These are phyloP conservation scores for Anguilla japonica DNA, from an alignment of 2,113 vertebrate genomes.

Conservation along the genomic window DNA sequence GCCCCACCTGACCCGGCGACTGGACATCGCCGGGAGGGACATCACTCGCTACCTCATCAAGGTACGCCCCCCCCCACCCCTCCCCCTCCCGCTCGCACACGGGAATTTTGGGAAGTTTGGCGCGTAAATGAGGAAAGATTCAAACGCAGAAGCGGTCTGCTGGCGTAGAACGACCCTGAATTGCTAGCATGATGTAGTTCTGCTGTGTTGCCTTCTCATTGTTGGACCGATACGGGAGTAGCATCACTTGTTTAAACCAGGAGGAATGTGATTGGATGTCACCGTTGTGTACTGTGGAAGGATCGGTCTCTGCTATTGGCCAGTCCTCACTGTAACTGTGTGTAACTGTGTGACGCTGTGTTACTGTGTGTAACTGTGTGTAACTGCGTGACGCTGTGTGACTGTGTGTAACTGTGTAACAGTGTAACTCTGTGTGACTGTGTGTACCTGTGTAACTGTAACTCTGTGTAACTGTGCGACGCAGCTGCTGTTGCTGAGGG, in stretches of 20 bases:
- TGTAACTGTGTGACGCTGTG: no score
- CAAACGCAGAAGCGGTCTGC: background rate
- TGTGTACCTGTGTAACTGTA: background rate
- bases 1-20: slow-evolving; percentile 91
- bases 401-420: no score
- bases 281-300: background rate
- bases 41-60: slow-evolving; percentile 97
- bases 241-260: background rate
- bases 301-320: background rate
- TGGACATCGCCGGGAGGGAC: slow-evolving; percentile 95
- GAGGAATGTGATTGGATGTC: background rate
- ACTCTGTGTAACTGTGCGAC: no score
- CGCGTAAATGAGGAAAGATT: background rate
- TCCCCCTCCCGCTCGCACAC: background rate
- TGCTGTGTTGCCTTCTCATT: background rate
- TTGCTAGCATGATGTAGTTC: no score
- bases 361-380: no score
- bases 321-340: no score
- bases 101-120: background rate
- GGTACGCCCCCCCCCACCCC: slow-evolving; percentile 54
- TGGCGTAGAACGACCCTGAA: background rate
- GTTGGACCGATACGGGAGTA: background rate
- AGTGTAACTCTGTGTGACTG: background rate
- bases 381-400: no score
- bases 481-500: slow-evolving; percentile 87